phyloP scores from a whole-genome alignment of 2,797 vertebrate genomes.

The Odontamblyopus rebecca region DNA sequence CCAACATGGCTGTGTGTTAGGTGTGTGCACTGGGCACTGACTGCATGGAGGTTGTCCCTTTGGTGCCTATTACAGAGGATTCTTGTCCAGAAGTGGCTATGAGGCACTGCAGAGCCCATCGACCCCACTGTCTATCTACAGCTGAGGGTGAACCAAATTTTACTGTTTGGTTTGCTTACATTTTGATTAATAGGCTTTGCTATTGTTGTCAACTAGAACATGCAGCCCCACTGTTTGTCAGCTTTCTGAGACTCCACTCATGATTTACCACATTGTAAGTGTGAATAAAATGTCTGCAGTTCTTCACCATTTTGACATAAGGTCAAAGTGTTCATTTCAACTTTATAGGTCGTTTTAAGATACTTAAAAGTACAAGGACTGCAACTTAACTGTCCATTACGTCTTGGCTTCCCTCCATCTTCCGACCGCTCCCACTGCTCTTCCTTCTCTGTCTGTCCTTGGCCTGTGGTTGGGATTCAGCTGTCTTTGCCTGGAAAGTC shows the following conservation, averaged over 20 bases:
- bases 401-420: background rate
- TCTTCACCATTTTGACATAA: background rate
- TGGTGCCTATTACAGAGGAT: constrained; percentile 41
- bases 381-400: background rate
- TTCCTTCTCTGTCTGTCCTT: constrained; percentile 30
- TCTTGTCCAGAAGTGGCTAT: constrained; percentile 37
- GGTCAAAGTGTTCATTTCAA: constrained; percentile 1
- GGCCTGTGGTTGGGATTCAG: constrained; percentile 23
- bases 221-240: background rate
- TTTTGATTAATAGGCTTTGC: background rate
- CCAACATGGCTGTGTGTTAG: constrained; percentile 16
- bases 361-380: constrained; percentile 6
- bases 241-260: background rate
- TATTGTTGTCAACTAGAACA: background rate
- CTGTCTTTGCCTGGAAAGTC: constrained; percentile 16
- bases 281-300: background rate
- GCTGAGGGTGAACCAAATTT: constrained; percentile 22
- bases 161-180: no score
- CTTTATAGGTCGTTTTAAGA: constrained; percentile 2
- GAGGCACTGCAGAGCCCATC: constrained; percentile 33
- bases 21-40: constrained; percentile 9
- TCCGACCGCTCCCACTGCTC: constrained; percentile 6
- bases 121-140: constrained; percentile 38
- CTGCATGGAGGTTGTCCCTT: constrained; percentile 27
- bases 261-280: background rate